phyloP scores from a whole-genome alignment of 1,140 invertebrate genomes.

The Charaxes varanes region DNA sequence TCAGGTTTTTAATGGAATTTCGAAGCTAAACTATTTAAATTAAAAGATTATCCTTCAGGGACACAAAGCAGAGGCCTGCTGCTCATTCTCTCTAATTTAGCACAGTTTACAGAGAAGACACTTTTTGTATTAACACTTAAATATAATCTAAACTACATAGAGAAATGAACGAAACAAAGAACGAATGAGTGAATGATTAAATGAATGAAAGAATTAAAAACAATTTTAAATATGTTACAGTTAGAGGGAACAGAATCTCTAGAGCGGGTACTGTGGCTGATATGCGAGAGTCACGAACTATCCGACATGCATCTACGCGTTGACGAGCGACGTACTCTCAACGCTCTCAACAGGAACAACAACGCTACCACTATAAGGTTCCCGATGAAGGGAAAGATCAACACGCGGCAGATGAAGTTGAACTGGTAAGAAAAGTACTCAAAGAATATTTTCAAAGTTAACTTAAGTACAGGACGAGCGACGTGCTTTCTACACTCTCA shows the following conservation, averaged over 20 bases:
- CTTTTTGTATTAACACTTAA: no score
- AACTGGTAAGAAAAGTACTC: constrained; percentile 80
- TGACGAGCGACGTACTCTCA: constrained; percentile 77
- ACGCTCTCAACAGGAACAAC: constrained; percentile 77
- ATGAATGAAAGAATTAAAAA: not conserved
- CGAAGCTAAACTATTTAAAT: no score
- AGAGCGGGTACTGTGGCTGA: constrained; percentile 55
- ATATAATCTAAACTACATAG: no score
- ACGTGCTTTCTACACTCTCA: constrained; percentile 76
- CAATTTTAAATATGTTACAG: constrained; percentile 30
- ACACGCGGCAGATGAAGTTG: constrained; percentile 78
- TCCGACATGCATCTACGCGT: constrained; percentile 76
- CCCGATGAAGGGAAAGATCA: constrained; percentile 78
- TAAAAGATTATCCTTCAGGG: no score
- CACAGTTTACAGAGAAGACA: no score
- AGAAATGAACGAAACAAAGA: no score
- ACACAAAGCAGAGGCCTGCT: no score
- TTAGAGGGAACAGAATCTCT: constrained; percentile 68
- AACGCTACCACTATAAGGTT: constrained; percentile 74
- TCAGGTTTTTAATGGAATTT: no score
- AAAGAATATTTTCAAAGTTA: no score
- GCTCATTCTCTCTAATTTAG: no score
- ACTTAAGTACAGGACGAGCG: no score
- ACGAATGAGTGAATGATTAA: no score
- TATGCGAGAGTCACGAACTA: constrained; percentile 77